These are phyloP conservation scores for Melikaiella ostensackeni DNA, from an alignment of 2,888 invertebrate genomes.

Conservation along the genomic window DNA sequence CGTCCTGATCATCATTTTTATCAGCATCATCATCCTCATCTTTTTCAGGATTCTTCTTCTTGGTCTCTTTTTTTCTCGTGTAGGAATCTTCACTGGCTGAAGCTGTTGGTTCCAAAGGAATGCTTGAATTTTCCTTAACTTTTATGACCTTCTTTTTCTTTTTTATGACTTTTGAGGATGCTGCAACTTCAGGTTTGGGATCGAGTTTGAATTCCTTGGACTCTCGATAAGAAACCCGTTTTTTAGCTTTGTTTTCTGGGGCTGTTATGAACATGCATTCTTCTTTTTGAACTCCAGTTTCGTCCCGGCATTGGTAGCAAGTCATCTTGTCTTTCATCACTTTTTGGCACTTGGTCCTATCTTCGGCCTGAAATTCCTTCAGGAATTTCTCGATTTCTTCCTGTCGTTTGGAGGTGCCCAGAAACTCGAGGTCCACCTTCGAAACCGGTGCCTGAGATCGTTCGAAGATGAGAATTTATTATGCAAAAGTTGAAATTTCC, in stretches of 20 bases:
- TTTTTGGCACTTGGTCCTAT: constrained; percentile 85
- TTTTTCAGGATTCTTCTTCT: constrained; percentile 43
- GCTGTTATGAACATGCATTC: constrained; percentile 89
- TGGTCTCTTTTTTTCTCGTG: constrained; percentile 65
- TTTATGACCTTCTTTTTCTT: constrained; percentile 38
- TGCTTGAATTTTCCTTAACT: constrained; percentile 72
- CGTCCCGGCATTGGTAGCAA: constrained; percentile 85
- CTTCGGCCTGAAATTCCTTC: constrained; percentile 86
- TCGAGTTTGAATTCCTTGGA: constrained; percentile 78
- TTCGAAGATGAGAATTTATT: not conserved
- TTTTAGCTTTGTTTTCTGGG: constrained; percentile 79
- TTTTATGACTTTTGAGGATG: not conserved
- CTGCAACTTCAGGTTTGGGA: constrained; percentile 40
- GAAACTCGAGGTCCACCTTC: constrained; percentile 57
- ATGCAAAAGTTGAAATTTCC: not conserved
- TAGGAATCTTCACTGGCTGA: constrained; percentile 53
- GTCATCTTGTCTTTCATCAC: constrained; percentile 87
- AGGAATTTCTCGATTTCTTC: constrained; percentile 85
- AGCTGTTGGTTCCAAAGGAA: constrained; percentile 53
- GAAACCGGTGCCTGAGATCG: constrained; percentile 43
- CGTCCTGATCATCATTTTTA: constrained; percentile 68
- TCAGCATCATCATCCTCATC: constrained; percentile 58
- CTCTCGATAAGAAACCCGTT: constrained; percentile 83
- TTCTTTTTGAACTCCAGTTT: constrained; percentile 85
- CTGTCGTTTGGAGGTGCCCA: constrained; percentile 74